Evolutionary conservation across 2,113 vertebrate species (phyloP), one percentile per base, ranked within the genome.

Genomic region (Myrmecobius fasciatus): DNA sequence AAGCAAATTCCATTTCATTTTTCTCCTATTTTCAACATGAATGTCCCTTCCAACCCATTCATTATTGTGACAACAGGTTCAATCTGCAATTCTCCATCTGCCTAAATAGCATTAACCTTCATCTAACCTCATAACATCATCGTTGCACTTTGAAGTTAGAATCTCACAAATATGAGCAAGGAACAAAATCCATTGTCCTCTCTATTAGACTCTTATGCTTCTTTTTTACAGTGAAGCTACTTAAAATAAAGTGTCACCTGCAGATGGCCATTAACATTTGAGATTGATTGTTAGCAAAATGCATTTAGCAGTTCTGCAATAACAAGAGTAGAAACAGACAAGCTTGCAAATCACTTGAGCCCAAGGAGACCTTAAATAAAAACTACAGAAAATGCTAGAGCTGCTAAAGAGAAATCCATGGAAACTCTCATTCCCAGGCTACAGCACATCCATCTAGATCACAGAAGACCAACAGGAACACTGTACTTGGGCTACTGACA

Each of bases 31-130:
- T 98, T 90, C 93, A 96, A 97, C 88, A 92, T 0, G 48, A 97
- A 83, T 20, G 0, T 96, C 96, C 97, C 93, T 97, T 97, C 96
- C 91, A 94, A 97, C 54, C 95, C 96, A 97, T 96, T 97, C 83
- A 95, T 98, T 98, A 98, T 95, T 95, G 90, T 98, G 98, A 98
- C 98, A 98, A 98, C 95, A 98, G 95, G 98, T 98, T 98, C 96
- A 98, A 98, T 98, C 96, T 96, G 96, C 95, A 98, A 98, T 98
- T 98, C 95, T 52, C 97, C 97, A 98, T 98, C 98, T 99, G 98
- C 95, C 97, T 97, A 98, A 98, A 98, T 93, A 98, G 91, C 96
- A 98, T 98, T 98, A 98, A 98, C 98, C 98, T 99, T 98, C 96
- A 54, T 1, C 28, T 97, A 98, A 98, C 98, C 98, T 98, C 91